Percentiles rank a stretch among this genome's conserved stretches.
These are phyloP conservation scores for Babylonia areolata DNA, from an alignment of 1,140 invertebrate species.

Conservation along the genomic window DNA sequence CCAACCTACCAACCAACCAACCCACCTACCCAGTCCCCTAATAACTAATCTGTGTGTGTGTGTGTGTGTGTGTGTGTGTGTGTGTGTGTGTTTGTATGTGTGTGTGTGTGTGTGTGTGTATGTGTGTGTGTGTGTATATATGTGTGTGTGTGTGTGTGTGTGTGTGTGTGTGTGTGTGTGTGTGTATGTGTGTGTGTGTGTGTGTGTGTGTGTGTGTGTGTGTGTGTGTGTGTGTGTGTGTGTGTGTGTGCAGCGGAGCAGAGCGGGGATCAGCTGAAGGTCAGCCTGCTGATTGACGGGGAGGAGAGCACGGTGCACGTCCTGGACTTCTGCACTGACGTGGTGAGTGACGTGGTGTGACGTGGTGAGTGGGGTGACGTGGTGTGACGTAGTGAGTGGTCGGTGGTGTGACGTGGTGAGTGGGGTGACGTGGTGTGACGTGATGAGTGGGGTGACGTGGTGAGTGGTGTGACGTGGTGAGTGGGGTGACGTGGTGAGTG, in stretches of 20 bases:
- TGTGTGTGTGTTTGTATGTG: no score
- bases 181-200: slow-evolving; percentile 9
- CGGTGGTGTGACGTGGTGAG: no score
- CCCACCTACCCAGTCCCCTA: no score
- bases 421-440: no score
- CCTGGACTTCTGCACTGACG: not conserved
- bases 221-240: slow-evolving; percentile 7
- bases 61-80: no score
- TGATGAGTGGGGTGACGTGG: no score
- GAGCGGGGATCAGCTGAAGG: not conserved
- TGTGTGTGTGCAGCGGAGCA: not conserved
- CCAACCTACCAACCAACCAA: no score
- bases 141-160: slow-evolving; percentile 8
- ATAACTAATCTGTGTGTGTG: no score
- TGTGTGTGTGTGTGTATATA: not conserved
- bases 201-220: not conserved
- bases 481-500: no score
- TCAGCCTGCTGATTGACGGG: not conserved
- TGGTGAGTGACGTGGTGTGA: slow-evolving; percentile 1
- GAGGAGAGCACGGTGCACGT: not conserved
- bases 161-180: slow-evolving; percentile 13
- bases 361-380: no score
- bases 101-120: slow-evolving; percentile 8
- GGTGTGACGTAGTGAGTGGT: no score
- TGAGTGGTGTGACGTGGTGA: no score